A percentile compares a stretch with the other conserved stretches of the same genome.
Conservation (phyloP, 2,797 vertebrate genomes). For the Acanthurus leucopareius region DNA sequence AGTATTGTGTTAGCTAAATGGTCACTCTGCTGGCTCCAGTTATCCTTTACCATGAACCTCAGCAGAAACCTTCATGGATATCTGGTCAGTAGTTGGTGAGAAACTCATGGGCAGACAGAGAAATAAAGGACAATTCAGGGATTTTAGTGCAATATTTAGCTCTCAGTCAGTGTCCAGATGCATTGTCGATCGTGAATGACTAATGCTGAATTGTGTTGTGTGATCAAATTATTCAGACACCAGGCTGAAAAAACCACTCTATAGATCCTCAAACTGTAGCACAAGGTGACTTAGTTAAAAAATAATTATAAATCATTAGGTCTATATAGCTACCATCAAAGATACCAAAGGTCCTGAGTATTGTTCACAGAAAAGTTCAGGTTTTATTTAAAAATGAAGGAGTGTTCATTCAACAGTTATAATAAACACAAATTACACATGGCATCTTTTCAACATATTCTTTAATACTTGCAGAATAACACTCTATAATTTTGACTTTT, state of each 20-base stretch:
- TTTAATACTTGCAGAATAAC: no score
- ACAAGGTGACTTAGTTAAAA: background rate
- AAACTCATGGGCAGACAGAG: no score
- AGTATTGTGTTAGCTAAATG: slow-evolving; percentile 20
- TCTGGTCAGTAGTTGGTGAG: background rate
- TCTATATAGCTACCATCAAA: background rate
- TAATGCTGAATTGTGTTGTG: background rate
- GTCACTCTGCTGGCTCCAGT: slow-evolving; percentile 62
- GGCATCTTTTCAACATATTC: no score
- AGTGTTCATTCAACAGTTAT: no score
- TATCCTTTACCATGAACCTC: no score
- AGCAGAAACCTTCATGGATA: no score
- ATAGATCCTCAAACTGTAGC: background rate
- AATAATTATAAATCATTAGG: background rate
- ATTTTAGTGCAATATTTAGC: background rate
- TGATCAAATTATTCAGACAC: background rate
- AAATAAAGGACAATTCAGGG: background rate
- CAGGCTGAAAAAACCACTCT: background rate
- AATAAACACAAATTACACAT: no score
- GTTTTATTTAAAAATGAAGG: no score
- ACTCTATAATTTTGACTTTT: no score
- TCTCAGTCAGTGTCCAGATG: background rate
- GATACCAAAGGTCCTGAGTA: background rate
- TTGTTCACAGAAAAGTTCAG: background rate
- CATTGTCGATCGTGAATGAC: background rate